Conservation (phyloP, 2,797 vertebrate species). For the Nasua narica region DNA sequence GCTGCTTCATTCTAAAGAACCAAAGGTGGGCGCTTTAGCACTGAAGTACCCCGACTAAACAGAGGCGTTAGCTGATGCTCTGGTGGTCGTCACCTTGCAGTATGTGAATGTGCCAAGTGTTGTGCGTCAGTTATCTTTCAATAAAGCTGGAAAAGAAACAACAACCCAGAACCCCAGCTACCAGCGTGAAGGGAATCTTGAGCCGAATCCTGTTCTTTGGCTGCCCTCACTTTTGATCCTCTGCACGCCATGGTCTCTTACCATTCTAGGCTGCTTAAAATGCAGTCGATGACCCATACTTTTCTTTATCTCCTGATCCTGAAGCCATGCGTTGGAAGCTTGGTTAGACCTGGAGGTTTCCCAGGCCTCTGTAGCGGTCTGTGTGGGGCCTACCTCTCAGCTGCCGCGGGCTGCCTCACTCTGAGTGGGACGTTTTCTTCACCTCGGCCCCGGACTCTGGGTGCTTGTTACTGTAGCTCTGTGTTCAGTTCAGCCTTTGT, state of each 20-base stretch:
- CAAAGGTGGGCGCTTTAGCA: background rate
- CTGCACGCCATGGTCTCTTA: background rate
- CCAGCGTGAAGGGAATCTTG: background rate
- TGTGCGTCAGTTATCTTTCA: background rate
- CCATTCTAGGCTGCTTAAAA: background rate
- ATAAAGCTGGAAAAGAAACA: background rate
- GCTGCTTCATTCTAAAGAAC: background rate
- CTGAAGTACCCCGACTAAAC: background rate
- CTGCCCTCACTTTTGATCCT: background rate
- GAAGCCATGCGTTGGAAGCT: background rate
- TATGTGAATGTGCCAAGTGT: rapidly evolving
- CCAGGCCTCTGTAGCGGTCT: background rate
- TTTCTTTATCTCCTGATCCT: background rate
- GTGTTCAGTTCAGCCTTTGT: background rate
- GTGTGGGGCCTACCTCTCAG: background rate
- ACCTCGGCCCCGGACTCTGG: background rate
- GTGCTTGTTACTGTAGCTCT: slow-evolving; percentile 22
- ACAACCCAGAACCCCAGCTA: background rate
- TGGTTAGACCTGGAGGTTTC: background rate
- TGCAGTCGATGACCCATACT: background rate
- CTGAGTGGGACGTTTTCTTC: background rate
- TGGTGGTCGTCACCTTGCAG: rapidly evolving
- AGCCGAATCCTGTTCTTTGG: background rate
- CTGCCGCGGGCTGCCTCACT: background rate
- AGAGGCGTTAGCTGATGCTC: rapidly evolving